phyloP scores from a whole-genome alignment of 2,113 vertebrate species.

The Carassius carassius region DNA sequence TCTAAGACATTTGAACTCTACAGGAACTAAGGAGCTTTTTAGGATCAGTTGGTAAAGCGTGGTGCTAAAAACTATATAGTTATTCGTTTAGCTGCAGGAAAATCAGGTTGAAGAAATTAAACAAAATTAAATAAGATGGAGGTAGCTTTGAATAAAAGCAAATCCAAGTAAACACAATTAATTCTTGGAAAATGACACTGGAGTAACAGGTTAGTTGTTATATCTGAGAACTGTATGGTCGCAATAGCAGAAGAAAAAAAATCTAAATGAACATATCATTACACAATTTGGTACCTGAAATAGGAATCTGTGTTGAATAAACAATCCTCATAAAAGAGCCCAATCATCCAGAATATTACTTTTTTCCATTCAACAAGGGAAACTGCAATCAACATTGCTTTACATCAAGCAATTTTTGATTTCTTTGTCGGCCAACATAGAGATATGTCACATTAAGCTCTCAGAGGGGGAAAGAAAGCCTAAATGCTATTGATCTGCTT shows the following conservation, averaged over 20 bases:
- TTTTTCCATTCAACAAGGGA: not conserved
- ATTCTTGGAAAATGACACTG: not conserved
- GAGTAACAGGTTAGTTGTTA: not conserved
- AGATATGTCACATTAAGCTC: constrained; percentile 57
- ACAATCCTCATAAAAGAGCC: not conserved
- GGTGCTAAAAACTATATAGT: not conserved
- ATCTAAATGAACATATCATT: not conserved
- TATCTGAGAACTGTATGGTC: not conserved
- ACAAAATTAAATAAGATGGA: not conserved
- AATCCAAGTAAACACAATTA: not conserved
- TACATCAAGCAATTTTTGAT: constrained; percentile 45
- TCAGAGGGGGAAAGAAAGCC: constrained; percentile 58
- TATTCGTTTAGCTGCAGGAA: not conserved
- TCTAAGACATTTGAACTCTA: not conserved
- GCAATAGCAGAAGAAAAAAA: not conserved
- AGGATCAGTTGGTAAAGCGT: too few relatives aligned
- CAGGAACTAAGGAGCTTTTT: not conserved
- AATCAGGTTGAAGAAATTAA: not conserved
- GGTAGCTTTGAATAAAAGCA: not conserved
- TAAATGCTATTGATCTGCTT: constrained; percentile 73
- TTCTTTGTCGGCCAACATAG: constrained; percentile 61
- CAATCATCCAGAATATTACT: constrained; percentile 18
- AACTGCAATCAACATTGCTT: constrained; percentile 9
- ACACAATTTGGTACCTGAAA: not conserved
- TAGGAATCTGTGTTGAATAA: not conserved